Evolutionary conservation across 2,888 invertebrate species (phyloP), one percentile per base, ranked within the genome.

Genomic region (Criorhina ranunculi): DNA sequence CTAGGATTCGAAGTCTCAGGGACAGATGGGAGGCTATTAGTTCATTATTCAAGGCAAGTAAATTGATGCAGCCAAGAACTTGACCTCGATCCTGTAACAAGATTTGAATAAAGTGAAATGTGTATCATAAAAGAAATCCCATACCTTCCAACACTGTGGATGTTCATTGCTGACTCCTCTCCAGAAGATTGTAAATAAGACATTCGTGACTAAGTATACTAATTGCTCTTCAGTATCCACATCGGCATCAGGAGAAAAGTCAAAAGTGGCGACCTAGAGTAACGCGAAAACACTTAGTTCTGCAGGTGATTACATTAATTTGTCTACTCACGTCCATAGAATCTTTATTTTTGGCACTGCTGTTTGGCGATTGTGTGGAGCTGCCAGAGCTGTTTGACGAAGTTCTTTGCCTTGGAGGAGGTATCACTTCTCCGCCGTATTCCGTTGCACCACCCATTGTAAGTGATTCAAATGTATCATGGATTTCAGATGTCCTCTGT

Each of bases 181-280:
- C 94, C 94, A 94, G 88, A 94, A 92, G 0, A 94, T 90, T 7
- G 93, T 93, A 86, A 93, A 93, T 40, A 94, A 89, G 53, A 93
- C 92, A 87, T 94, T 93, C 0, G 93, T 92, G 7, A 94, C 92
- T 72, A 94, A 90, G 88, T 94, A 93, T 31, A 93, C 93, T 55
- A 94, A 89, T 87, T 94, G 94, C 82, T 94, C 94, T 72, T 93
- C 93, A 80, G 90, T 91, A 86, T 93, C 92, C 4, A 91, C 89
- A 88, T 91, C 92, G 8, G 89, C 88, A 35, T 91, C 91, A 11
- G 90, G 88, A 8, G 90, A 90, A 77, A 90, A 91, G 31, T 91
- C 91, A 81, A 91, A 91, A 12, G 49, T 46, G 7, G 73, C 59
- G 5, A 60, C 59, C 76, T 80, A 12, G 31, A 2, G 11, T 64